Evolutionary conservation across 2,888 invertebrate genomes (phyloP), one percentile per base, ranked within the genome.

Genomic region (Drosophila pseudotalamancana): DNA sequence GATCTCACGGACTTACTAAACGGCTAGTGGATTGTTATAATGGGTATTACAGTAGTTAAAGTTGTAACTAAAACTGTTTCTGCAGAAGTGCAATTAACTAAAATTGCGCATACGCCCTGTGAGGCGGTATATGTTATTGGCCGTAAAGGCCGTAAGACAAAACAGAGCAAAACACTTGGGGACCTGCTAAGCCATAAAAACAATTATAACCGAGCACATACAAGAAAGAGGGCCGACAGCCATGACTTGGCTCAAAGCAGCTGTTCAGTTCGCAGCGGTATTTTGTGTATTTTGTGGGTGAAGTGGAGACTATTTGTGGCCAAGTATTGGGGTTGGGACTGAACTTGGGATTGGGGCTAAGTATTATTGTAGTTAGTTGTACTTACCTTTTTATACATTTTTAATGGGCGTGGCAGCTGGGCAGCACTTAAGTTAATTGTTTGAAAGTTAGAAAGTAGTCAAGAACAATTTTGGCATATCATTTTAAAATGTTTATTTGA

Each of bases 401-500:
- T 35, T 42, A 11, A 59, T 59, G 42, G 16, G 11, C 32, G 8
- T 9, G 6, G 18, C 23, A 19, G 42, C 21, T 18, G 8, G 21
- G 32, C n/a, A 29, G 35, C 42, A 27, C 21, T 55, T 48, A 31
- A 54, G 25, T 35, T 46, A 37, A 64, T 53, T 21, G 55, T 12
- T 3, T 23, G 32, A 23, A 16, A 4, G 40, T 31, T 39, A 46
- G 23, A 45, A 35, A 43, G 25, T 34, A 49, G 21, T 27, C 39
- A 34, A 55, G 25, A 56, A 49, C 5, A 5, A 4, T 14, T 31
- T 59, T 46, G 35, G 43, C 46, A 49, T 60, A 65, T 77, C 45
- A 42, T 65, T 86, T 83, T 88, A 73, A 84, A 80, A 83, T 87
- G 69, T 84, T 84, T 84, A 88, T 88, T 84, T 83, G 80, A 84